phyloP scores from a whole-genome alignment of 2,888 invertebrate species.

The Horisme vitalbata region DNA sequence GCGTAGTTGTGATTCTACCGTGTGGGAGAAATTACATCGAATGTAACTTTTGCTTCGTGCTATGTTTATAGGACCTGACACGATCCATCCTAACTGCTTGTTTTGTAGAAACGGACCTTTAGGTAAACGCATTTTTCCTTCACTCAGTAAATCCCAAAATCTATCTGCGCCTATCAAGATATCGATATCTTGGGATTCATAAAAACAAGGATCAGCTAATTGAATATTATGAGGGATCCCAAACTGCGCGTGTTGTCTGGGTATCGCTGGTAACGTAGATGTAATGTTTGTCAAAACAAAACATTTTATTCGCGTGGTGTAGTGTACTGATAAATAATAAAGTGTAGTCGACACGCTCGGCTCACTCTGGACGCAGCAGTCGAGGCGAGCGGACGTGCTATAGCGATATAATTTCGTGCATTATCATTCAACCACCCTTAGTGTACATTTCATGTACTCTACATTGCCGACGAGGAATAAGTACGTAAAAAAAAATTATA shows the following conservation, averaged over 20 bases:
- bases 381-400: too few relatives aligned
- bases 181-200: background rate
- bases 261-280: too few relatives aligned
- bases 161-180: constrained; percentile 20
- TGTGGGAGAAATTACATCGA: constrained; percentile 24
- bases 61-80: constrained; percentile 26
- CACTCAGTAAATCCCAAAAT: constrained; percentile 28
- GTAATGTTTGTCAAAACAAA: background rate
- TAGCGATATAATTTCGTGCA: too few relatives aligned
- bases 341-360: too few relatives aligned
- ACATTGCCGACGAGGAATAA: too few relatives aligned
- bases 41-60: background rate
- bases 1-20: constrained; percentile 22
- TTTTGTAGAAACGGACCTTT: constrained; percentile 31
- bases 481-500: too few relatives aligned
- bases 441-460: too few relatives aligned
- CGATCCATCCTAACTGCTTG: constrained; percentile 32
- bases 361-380: too few relatives aligned
- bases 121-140: constrained; percentile 20
- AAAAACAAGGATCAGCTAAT: constrained; percentile 5
- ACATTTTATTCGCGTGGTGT: background rate
- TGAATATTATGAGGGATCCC: constrained; percentile 1
- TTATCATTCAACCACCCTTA: too few relatives aligned
- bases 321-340: too few relatives aligned
- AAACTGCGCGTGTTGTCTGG: background rate